Conservation (phyloP, 2,113 vertebrate species). For the Gymnobelideus leadbeateri region DNA sequence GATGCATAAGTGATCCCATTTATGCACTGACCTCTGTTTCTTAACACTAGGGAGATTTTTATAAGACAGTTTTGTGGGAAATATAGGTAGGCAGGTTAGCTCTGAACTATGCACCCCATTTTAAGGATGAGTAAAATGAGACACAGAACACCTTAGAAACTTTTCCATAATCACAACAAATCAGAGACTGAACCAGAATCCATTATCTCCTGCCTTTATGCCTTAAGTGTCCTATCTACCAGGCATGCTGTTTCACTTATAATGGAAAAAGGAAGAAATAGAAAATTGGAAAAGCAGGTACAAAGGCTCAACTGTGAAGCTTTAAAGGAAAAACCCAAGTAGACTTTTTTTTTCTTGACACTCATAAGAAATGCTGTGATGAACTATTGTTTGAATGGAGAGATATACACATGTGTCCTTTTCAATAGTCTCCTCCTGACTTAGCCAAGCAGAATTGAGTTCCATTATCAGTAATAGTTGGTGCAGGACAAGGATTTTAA, state of each 20-base stretch:
- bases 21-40: background rate
- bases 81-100: background rate
- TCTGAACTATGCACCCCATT: background rate
- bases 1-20: background rate
- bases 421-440: background rate
- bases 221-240: background rate
- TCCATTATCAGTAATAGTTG: slow-evolving; percentile 37
- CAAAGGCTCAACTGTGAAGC: slow-evolving; percentile 28
- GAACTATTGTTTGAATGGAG: slow-evolving; percentile 44
- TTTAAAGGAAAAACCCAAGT: slow-evolving; percentile 37
- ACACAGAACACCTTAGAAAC: background rate
- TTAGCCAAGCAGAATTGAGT: slow-evolving; percentile 11
- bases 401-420: background rate
- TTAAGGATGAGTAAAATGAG: background rate
- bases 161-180: background rate
- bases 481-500: slow-evolving; percentile 4
- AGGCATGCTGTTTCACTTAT: background rate
- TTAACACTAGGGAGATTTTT: background rate
- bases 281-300: slow-evolving; percentile 38
- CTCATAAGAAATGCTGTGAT: slow-evolving; percentile 8
- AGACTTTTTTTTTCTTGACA: slow-evolving; percentile 24
- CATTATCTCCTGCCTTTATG: background rate
- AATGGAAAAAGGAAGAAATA: background rate
- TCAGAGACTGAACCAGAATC: slow-evolving; percentile 1
- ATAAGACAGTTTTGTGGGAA: background rate